Percentiles rank a stretch among this genome's conserved stretches.
Conservation (phyloP, 2,113 vertebrate species). For the Petaurus breviceps region DNA sequence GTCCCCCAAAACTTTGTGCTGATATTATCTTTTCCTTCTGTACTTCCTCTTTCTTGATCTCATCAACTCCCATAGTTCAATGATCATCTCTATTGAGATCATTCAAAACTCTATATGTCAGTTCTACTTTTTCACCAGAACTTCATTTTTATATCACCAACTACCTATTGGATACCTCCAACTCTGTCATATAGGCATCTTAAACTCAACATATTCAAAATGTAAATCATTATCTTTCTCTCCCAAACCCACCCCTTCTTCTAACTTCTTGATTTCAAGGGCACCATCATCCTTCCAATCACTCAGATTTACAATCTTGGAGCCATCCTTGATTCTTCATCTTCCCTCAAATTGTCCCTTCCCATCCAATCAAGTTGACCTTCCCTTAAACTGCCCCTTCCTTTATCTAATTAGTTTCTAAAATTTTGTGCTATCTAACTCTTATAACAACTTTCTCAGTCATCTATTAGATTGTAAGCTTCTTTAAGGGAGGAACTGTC, state of each 20-base stretch:
- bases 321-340: not conserved
- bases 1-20: not conserved
- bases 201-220: not conserved
- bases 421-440: too few relatives aligned
- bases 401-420: too few relatives aligned
- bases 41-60: not conserved
- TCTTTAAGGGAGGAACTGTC: too few relatives aligned
- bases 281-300: not conserved
- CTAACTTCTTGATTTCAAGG: not conserved
- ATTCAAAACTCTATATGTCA: constrained; percentile 5
- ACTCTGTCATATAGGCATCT: not conserved
- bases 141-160: not conserved
- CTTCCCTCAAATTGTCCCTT: not conserved
- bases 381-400: not conserved
- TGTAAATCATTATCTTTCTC: not conserved
- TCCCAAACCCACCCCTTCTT: not conserved
- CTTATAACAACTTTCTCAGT: too few relatives aligned
- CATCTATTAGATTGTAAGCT: too few relatives aligned
- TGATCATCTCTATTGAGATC: not conserved
- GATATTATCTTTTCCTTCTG: not conserved
- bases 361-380: not conserved
- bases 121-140: not conserved
- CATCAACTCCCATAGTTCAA: not conserved
- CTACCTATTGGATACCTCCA: not conserved
- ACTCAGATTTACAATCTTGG: not conserved